Conservation (phyloP, 2,797 vertebrate genomes). For the Falco rusticolus region DNA sequence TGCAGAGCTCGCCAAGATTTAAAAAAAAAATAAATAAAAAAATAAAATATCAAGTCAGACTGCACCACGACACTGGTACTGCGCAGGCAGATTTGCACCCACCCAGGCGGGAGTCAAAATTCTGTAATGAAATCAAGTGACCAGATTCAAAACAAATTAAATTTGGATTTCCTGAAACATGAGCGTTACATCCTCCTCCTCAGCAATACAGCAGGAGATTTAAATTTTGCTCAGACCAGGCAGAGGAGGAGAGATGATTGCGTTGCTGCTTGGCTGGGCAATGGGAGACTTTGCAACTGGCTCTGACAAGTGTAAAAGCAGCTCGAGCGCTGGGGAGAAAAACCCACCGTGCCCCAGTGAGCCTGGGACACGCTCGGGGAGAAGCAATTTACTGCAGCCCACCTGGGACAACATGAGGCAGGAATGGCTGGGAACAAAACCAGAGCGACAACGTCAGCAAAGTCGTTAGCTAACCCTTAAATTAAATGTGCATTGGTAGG, state of each 20-base stretch:
- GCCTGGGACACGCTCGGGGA: neutral
- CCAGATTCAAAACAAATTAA: neutral
- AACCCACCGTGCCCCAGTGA: neutral
- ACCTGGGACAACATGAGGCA: neutral
- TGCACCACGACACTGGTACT: neutral
- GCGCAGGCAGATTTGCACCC: neutral
- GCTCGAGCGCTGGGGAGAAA: neutral
- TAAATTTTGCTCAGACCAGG: neutral
- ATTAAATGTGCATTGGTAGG: conserved; percentile 39
- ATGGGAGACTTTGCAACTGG: neutral
- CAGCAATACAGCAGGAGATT: neutral
- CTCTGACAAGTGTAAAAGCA: neutral
- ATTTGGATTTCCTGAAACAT: neutral
- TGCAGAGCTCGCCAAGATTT: neutral
- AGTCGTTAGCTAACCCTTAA: conserved; percentile 53
- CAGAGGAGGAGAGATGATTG: neutral
- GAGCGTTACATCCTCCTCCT: neutral
- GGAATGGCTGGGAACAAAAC: neutral
- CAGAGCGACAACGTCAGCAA: neutral
- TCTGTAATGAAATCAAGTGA: neutral
- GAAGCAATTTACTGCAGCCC: neutral
- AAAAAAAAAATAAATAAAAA: neutral
- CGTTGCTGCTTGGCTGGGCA: fast-evolving
- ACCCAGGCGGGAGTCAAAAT: neutral
- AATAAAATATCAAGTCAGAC: neutral